Conservation (phyloP, 2,797 vertebrate species). For the Pantherophis vulpinus region DNA sequence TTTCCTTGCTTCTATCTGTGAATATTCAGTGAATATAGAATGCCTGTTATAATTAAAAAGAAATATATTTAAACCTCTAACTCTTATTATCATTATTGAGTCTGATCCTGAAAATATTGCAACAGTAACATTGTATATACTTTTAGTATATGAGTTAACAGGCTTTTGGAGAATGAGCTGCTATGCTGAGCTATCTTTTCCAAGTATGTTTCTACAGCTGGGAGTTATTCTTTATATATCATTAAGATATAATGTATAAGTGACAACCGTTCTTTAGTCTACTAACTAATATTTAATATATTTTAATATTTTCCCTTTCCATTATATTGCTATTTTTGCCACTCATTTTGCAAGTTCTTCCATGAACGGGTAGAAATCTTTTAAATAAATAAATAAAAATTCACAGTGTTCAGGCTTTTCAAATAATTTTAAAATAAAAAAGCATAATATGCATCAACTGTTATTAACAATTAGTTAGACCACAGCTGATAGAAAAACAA, state of each 20-base stretch:
- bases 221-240: neutral
- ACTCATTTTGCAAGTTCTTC: neutral
- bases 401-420: neutral
- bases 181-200: neutral
- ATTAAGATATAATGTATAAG: neutral
- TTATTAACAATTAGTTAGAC: neutral
- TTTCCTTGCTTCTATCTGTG: too few relatives aligned
- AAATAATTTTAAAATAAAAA: neutral
- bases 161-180: neutral
- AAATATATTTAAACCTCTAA: too few relatives aligned
- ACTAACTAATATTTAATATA: neutral
- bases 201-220: neutral
- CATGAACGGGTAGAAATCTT: neutral
- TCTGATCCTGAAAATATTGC: too few relatives aligned
- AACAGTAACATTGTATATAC: neutral
- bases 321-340: neutral
- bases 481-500: neutral
- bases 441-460: fast-evolving
- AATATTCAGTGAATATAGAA: too few relatives aligned
- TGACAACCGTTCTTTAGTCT: neutral
- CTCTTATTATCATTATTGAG: too few relatives aligned
- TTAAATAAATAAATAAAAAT: neutral
- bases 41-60: too few relatives aligned
- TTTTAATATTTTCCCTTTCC: neutral
- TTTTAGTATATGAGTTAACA: neutral